A percentile compares a stretch with the other conserved stretches of the same genome.
phyloP scores from a whole-genome alignment of 2,113 vertebrate species.

The Oncorhynchus masou region DNA sequence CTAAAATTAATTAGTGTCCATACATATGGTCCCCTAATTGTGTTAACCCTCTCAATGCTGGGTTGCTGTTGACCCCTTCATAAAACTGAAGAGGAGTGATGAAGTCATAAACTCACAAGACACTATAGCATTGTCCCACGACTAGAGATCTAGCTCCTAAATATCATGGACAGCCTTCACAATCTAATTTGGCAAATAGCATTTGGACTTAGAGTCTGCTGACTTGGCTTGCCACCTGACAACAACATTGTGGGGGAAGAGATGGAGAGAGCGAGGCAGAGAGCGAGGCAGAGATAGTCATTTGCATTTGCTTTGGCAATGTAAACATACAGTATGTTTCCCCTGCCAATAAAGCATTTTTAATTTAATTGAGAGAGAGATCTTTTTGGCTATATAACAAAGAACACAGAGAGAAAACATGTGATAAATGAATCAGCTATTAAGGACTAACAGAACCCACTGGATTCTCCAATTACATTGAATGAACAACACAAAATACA shows the following conservation, averaged over 20 bases:
- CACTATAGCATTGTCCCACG: constrained; percentile 51
- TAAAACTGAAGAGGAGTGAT: constrained; percentile 22
- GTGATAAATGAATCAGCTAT: too few species aligned
- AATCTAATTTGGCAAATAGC: constrained; percentile 67
- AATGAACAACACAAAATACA: too few species aligned
- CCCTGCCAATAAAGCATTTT: constrained; percentile 10
- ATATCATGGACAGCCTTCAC: constrained; percentile 41
- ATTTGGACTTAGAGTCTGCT: constrained; percentile 61
- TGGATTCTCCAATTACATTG: too few species aligned
- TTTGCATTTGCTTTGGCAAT: too few species aligned
- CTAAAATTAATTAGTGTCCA: background rate
- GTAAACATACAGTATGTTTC: too few species aligned
- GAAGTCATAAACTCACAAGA: constrained; percentile 23
- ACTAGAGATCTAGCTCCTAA: constrained; percentile 26
- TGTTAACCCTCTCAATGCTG: background rate
- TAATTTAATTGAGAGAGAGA: too few species aligned
- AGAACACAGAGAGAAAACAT: too few species aligned
- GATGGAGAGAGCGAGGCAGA: background rate
- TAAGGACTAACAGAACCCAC: too few species aligned
- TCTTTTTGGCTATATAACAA: too few species aligned
- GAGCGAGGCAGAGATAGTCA: too few species aligned
- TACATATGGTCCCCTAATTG: background rate
- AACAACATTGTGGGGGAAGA: background rate
- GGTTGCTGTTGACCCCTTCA: background rate
- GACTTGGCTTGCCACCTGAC: constrained; percentile 42